Evolutionary conservation across 2,797 vertebrate genomes (phyloP).

Genomic region (Limosa lapponica): DNA sequence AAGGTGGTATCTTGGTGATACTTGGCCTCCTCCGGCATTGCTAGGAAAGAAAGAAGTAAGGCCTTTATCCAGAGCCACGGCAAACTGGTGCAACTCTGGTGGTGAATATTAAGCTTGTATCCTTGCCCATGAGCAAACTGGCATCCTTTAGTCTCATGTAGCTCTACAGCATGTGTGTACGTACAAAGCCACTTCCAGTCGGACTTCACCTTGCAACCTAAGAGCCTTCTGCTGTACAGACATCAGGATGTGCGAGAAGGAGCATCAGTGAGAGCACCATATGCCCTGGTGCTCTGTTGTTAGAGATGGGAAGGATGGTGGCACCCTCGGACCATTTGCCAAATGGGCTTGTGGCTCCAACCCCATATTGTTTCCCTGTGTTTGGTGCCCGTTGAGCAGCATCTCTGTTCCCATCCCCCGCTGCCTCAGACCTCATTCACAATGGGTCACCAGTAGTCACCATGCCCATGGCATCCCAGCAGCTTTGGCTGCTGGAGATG

Average conservation of each 20-base stretch:
- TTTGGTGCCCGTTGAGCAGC: neutral
- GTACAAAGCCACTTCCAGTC: neutral
- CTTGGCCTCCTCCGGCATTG: neutral
- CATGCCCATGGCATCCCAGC: neutral
- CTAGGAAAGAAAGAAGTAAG: neutral
- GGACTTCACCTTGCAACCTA: neutral
- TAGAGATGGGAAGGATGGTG: neutral
- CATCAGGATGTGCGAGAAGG: neutral
- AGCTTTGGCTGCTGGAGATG: neutral
- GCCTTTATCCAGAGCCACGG: neutral
- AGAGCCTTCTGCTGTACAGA: neutral
- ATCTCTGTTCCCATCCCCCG: neutral
- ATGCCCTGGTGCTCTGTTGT: neutral
- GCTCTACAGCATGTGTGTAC: accelerated
- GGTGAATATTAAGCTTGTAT: neutral
- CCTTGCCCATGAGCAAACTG: neutral
- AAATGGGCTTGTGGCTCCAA: neutral
- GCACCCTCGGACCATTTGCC: neutral
- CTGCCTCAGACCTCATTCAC: neutral
- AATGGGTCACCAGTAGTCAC: neutral
- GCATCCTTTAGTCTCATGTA: accelerated
- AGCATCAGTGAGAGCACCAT: neutral
- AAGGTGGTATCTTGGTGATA: neutral
- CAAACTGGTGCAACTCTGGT: neutral
- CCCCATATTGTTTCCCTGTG: neutral